Conservation (phyloP, 1,140 invertebrate genomes). For the Frieseomelitta varia region DNA sequence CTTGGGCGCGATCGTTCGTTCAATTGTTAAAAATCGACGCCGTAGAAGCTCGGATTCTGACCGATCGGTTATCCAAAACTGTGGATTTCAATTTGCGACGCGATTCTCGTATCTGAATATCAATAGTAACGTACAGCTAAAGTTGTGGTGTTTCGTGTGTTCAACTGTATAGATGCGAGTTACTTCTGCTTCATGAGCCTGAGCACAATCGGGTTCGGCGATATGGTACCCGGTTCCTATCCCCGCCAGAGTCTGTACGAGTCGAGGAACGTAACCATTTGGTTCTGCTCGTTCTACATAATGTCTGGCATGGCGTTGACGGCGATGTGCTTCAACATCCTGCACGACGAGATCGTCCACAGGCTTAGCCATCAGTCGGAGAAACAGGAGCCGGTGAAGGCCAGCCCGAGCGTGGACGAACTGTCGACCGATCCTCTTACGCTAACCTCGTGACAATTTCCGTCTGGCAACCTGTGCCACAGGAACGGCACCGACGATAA, state of each 20-base stretch:
- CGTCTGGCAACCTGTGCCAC: constrained; percentile 84
- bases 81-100: no score
- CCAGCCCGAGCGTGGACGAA: constrained; percentile 82
- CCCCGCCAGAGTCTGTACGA: constrained; percentile 83
- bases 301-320: constrained; percentile 97
- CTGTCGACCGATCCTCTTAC: constrained; percentile 83
- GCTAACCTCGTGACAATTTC: constrained; percentile 87
- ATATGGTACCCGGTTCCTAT: constrained; percentile 91
- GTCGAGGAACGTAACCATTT: constrained; percentile 86
- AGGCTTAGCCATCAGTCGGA: constrained; percentile 86
- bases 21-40: neutral
- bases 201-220: constrained; percentile 95
- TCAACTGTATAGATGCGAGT: constrained; percentile 87
- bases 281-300: constrained; percentile 97
- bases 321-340: constrained; percentile 99
- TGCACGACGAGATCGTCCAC: constrained; percentile 96
- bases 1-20: neutral
- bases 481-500: constrained; percentile 87
- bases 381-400: constrained; percentile 79
- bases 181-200: constrained; percentile 97
- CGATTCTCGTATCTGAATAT: neutral
- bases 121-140: neutral
- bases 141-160: constrained; percentile 34
- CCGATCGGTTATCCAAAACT: no score
- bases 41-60: neutral